Evolutionary conservation across 37 sponge, comb jelly and placozoan genomes (phyloP).

Genomic region (Halisarca cf. caerulea): DNA sequence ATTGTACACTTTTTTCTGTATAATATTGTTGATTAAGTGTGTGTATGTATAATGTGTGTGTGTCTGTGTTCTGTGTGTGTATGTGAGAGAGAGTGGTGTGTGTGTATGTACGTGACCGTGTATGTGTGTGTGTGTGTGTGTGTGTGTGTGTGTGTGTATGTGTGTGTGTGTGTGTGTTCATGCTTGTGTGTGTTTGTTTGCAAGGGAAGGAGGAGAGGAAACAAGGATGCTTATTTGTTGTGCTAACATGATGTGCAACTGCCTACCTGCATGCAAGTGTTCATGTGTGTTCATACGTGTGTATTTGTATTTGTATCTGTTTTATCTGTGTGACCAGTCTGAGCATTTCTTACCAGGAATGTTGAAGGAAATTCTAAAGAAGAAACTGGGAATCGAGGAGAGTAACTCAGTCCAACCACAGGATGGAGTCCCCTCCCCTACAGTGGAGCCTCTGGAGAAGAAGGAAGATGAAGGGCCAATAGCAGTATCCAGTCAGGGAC

Average conservation of each 20-base stretch:
- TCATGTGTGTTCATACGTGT: background rate
- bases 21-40: no score
- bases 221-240: no score
- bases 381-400: conserved; percentile 34
- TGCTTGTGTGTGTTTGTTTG: no score
- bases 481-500: background rate
- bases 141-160: background rate
- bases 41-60: no score
- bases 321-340: background rate
- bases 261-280: no score
- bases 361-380: conserved; percentile 39
- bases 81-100: background rate
- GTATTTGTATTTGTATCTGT: background rate
- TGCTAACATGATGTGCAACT: no score
- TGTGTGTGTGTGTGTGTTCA: background rate
- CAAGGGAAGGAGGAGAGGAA: no score
- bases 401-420: conserved; percentile 3
- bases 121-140: no score
- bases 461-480: background rate
- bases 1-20: no score
- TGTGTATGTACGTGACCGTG: no score
- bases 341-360: conserved; percentile 21
- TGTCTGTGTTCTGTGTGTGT: no score
- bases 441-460: background rate
- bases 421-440: background rate